Conservation (phyloP, 2,888 invertebrate genomes). For the Cistogaster globosa region DNA sequence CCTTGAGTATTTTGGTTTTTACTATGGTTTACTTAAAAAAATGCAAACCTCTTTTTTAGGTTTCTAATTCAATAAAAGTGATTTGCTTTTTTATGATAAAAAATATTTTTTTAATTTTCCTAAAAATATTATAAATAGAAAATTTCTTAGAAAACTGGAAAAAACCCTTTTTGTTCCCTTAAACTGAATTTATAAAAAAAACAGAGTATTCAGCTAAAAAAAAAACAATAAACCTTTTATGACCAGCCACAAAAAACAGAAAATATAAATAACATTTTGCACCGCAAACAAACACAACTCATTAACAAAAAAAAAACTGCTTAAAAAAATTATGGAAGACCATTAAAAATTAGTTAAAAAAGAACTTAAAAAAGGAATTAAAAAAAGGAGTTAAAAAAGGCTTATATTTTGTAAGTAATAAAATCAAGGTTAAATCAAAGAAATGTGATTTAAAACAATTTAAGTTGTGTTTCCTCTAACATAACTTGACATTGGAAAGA, state of each 20-base stretch:
- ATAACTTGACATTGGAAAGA: slow-evolving; percentile 38
- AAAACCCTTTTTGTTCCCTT: slow-evolving; percentile 60
- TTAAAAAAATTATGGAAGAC: slow-evolving; percentile 2
- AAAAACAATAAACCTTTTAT: slow-evolving; percentile 26
- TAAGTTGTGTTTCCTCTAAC: slow-evolving; percentile 26
- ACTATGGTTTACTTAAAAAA: too few species aligned
- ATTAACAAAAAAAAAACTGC: not conserved
- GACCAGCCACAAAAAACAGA: not conserved
- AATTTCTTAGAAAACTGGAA: slow-evolving; percentile 7
- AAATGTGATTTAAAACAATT: not conserved
- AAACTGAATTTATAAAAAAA: slow-evolving; percentile 59
- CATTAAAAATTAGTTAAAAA: slow-evolving; percentile 52
- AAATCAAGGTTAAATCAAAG: slow-evolving; percentile 19
- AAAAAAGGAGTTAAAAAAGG: slow-evolving; percentile 50
- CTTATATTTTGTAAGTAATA: not conserved
- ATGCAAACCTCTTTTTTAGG: too few species aligned
- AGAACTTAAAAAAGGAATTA: not conserved
- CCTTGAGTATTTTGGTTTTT: too few species aligned
- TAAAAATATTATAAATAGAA: slow-evolving; percentile 10
- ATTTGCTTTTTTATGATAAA: too few species aligned
- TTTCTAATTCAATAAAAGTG: too few species aligned
- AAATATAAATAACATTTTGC: not conserved
- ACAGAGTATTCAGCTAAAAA: slow-evolving; percentile 47
- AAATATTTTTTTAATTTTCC: not conserved
- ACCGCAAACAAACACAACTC: not conserved